Base-by-base conservation (phyloP, 2,888 invertebrate genomes). In the Caradrina kadenii region DNA sequence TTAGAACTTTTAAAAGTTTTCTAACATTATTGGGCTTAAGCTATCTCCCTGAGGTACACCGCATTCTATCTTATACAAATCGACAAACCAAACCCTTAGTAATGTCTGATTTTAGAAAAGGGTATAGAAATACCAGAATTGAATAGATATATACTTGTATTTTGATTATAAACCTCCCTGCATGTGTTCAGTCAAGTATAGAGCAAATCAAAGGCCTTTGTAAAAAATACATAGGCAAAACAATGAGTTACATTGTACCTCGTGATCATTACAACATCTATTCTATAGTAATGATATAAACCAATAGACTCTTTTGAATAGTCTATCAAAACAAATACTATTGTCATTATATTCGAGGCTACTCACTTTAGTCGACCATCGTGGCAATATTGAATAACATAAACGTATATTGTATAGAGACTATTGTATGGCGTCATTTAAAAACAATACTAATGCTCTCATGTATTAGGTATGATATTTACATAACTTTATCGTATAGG, bases 391-490 rank as follows among this genome's bases (percentile, higher is more conserved):
- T 55, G 45, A 52, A 48, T 48, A n/a, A n/a, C 22, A 66, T 61
- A 19, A 17, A 21, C 21, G 17, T 48, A 22, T 21, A 39, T 56
- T 72, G 48, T 59, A 31, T 71, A 26, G 10, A 49, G n/a, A 49
- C 21, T 59, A 52, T 61, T 39, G 21, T 49, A 31, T 31, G 31
- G 31, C 31, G 48, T 61, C 7, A 49, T 48, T 15, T 42, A 11
- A 60, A 26, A 73, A 73, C 55, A 73, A 60, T 48, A 50, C 50
- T 11, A n/a, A 7, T 61, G 22, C 0, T 73, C 31, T 55, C 54
- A 67, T 49, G 21, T n/a, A 39, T 19, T 50, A n/a, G n/a, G n/a
- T n/a, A 45, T n/a, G 19, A 56, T 73, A 73, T 68, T 73, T 68
- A 73, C 56, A 58, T 61, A 73, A 61, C 67, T 58, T 50, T 21